phyloP scores from a whole-genome alignment of 2,113 vertebrate genomes.

The Tonatia bakeri region DNA sequence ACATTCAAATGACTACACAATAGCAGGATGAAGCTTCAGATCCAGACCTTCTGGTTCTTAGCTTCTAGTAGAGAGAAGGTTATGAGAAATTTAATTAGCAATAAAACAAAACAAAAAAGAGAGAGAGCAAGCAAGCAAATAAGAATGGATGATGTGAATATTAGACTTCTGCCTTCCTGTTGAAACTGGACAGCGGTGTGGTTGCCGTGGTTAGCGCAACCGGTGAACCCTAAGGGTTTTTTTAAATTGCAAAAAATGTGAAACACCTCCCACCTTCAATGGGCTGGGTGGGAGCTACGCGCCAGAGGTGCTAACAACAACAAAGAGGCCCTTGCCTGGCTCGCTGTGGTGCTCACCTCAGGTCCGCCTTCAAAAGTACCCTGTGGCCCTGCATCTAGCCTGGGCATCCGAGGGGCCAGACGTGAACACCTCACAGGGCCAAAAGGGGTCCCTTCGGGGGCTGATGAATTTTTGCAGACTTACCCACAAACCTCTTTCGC shows the following conservation, averaged over 20 bases:
- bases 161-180: background rate
- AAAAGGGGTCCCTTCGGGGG: background rate
- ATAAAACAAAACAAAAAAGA: background rate
- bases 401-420: rapidly evolving
- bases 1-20: background rate
- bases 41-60: background rate
- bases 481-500: background rate
- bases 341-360: background rate
- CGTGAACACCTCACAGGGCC: rapidly evolving
- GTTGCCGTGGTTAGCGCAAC: background rate
- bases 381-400: rapidly evolving
- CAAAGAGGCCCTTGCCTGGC: rapidly evolving
- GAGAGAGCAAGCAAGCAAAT: background rate
- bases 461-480: background rate
- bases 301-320: background rate
- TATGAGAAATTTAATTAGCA: background rate
- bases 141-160: background rate
- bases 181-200: background rate
- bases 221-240: background rate
- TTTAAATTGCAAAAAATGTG: background rate
- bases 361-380: background rate
- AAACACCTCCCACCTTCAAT: background rate
- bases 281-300: background rate
- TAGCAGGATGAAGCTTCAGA: background rate
- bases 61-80: background rate